Conservation (phyloP, 2,113 vertebrate genomes). For the Gnathonemus echidnorhynchus region DNA sequence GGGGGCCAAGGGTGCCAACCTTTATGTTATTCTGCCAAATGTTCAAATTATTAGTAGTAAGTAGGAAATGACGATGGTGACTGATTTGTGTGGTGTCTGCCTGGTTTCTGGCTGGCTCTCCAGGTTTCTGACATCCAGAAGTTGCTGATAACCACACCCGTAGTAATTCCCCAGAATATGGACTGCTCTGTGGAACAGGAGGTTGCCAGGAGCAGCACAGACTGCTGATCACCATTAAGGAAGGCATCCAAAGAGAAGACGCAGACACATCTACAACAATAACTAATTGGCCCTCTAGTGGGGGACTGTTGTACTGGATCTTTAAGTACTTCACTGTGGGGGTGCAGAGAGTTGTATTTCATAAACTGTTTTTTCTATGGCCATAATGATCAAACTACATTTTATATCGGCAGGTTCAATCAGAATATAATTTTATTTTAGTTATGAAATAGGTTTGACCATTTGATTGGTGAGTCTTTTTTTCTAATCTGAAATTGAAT, state of each 20-base stretch:
- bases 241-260: neutral
- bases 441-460: neutral
- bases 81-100: conserved; percentile 8
- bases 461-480: neutral
- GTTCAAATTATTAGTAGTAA: neutral
- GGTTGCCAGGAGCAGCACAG: conserved; percentile 50
- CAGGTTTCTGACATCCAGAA: conserved; percentile 73
- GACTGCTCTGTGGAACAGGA: conserved; percentile 67
- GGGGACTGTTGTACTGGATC: neutral
- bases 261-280: neutral
- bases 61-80: neutral
- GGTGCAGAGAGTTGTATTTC: neutral
- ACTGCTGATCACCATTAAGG: neutral
- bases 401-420: neutral
- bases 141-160: conserved; percentile 60
- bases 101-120: neutral
- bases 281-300: neutral
- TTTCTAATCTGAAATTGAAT: neutral
- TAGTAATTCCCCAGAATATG: conserved; percentile 40
- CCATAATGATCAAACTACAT: neutral
- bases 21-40: neutral
- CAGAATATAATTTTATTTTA: neutral
- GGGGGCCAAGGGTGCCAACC: neutral
- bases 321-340: neutral
- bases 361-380: neutral